Conservation (phyloP, 2,113 vertebrate species). For the Talpa occidentalis region DNA sequence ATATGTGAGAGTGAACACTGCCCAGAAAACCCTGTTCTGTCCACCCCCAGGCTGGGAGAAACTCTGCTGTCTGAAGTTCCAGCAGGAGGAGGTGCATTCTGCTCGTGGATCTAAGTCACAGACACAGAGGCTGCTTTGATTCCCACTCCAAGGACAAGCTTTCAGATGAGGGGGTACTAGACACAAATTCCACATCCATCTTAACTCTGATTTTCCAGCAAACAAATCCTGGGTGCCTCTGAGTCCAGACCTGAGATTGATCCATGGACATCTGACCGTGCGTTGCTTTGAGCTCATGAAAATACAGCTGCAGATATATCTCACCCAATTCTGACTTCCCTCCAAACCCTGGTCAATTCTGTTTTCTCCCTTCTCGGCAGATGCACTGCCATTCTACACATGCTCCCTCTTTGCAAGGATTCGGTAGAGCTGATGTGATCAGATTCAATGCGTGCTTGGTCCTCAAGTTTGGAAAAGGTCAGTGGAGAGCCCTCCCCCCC, state of each 20-base stretch:
- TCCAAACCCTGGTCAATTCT: no score
- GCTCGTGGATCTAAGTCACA: rapidly evolving
- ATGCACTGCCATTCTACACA: rapidly evolving
- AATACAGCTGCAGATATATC: not conserved
- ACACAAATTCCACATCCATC: rapidly evolving
- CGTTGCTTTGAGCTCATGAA: not conserved
- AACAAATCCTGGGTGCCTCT: not conserved
- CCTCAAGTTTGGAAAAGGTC: no score
- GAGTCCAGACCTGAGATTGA: not conserved
- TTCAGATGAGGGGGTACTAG: not conserved
- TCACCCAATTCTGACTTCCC: not conserved
- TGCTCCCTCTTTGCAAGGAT: not conserved
- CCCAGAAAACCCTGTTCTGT: not conserved
- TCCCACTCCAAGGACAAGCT: not conserved
- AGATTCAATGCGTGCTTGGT: rapidly evolving
- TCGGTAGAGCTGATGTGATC: not conserved
- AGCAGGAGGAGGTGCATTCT: rapidly evolving
- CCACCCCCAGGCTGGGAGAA: no score
- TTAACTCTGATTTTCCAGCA: not conserved
- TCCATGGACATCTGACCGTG: rapidly evolving
- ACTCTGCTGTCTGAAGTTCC: not conserved
- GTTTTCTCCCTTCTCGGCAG: not conserved
- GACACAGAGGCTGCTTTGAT: not conserved
- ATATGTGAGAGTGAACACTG: rapidly evolving
- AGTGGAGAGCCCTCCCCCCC: not conserved